A percentile compares a stretch with the other conserved stretches of the same genome.
These are phyloP conservation scores for Acronicta aceris DNA, from an alignment of 2,888 invertebrate species.

Conservation along the genomic window DNA sequence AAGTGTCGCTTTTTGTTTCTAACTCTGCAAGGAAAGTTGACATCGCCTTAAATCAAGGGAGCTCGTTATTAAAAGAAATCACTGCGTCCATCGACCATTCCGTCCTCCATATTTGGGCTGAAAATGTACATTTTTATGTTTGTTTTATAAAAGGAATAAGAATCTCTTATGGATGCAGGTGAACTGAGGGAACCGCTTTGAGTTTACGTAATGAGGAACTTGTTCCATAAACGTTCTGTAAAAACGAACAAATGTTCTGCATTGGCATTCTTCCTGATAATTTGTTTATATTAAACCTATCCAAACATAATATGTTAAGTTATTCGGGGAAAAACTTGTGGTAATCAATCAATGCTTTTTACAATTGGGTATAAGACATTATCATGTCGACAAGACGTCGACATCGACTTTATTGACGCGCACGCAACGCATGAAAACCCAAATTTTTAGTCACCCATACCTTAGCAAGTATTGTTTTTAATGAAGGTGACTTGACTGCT, in stretches of 20 bases:
- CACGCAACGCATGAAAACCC: conserved; percentile 11
- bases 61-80: conserved; percentile 84
- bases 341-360: conserved; percentile 39
- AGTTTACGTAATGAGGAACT: conserved; percentile 66
- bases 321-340: conserved; percentile 34
- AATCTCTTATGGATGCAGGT: conserved; percentile 73
- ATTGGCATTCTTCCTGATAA: conserved; percentile 45
- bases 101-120: conserved; percentile 76
- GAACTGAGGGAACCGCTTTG: conserved; percentile 59
- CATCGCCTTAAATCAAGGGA: conserved; percentile 76
- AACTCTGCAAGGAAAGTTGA: conserved; percentile 85
- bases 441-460: conserved; percentile 11
- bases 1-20: conserved; percentile 74
- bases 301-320: conserved; percentile 21
- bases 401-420: conserved; percentile 45
- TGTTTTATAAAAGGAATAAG: conserved; percentile 74
- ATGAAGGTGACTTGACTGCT: conserved; percentile 17
- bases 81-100: conserved; percentile 75
- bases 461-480: not conserved
- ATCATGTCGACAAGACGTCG: too few species aligned
- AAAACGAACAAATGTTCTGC: conserved; percentile 49
- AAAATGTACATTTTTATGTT: conserved; percentile 78
- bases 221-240: conserved; percentile 50
- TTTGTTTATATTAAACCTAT: conserved; percentile 56
- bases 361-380: too few species aligned